These are phyloP conservation scores for Tauraco erythrolophus DNA, from an alignment of 2,113 vertebrate species.

Conservation along the genomic window DNA sequence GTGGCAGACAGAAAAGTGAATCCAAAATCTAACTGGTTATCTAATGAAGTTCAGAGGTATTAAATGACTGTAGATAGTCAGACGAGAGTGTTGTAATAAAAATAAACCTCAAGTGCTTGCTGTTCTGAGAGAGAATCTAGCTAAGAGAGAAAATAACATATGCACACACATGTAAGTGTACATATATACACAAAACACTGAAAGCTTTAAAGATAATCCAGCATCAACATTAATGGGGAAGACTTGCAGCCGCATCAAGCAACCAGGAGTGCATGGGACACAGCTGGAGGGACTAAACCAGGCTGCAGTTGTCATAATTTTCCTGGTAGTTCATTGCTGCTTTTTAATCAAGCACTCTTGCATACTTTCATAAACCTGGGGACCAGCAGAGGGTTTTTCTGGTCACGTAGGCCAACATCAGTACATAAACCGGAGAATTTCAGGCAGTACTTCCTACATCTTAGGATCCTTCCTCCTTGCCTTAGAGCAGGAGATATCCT, in stretches of 20 bases:
- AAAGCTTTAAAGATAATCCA: background rate
- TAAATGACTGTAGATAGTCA: background rate
- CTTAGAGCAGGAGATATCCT: background rate
- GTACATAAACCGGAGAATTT: background rate
- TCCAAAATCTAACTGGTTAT: background rate
- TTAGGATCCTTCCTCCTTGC: background rate
- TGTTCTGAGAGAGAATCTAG: background rate
- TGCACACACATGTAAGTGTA: rapidly evolving
- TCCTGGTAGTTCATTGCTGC: background rate
- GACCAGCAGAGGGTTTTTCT: background rate
- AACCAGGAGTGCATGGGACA: background rate
- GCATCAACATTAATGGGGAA: background rate
- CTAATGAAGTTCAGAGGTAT: background rate
- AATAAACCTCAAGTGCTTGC: background rate
- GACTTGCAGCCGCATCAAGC: background rate
- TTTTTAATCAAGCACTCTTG: background rate
- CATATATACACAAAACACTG: background rate
- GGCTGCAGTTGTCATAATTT: background rate
- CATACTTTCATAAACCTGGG: background rate
- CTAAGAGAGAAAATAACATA: background rate
- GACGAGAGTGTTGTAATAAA: background rate
- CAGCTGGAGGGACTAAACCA: background rate
- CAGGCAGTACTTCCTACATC: background rate
- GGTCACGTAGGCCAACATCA: background rate
- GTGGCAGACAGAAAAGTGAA: background rate